Conservation (phyloP, 1,140 invertebrate genomes). For the Temnothorax longispinosus region DNA sequence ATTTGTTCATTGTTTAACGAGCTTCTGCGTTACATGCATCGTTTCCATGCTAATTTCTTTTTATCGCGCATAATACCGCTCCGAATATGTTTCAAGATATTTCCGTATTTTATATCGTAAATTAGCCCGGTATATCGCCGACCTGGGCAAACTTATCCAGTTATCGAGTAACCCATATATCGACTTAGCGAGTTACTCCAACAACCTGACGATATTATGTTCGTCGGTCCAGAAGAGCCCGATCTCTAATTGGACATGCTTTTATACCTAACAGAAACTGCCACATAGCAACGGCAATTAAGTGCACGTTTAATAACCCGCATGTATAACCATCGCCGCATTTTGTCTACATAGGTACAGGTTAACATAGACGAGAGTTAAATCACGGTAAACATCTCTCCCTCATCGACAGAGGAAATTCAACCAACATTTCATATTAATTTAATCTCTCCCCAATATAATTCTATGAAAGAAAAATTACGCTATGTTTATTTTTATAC, state of each 20-base stretch:
- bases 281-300: conserved; percentile 24
- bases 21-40: not conserved
- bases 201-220: conserved; percentile 13
- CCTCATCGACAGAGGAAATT: not conserved
- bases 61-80: no score
- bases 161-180: conserved; percentile 40
- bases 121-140: not conserved
- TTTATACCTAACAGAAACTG: conserved; percentile 14
- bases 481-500: not conserved
- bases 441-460: not conserved
- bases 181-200: conserved; percentile 27
- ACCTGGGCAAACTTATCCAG: conserved; percentile 8
- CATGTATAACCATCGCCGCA: not conserved
- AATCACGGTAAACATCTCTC: not conserved
- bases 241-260: conserved; percentile 49
- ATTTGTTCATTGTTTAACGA: not conserved
- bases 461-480: not conserved
- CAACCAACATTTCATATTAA: not conserved
- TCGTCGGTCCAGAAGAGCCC: conserved; percentile 24
- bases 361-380: not conserved
- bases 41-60: not conserved
- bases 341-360: not conserved
- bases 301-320: conserved; percentile 38
- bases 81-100: not conserved
- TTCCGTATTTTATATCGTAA: not conserved